Base-by-base conservation (phyloP, 2,888 invertebrate genomes). In the Mesorhabditis belari region DNA sequence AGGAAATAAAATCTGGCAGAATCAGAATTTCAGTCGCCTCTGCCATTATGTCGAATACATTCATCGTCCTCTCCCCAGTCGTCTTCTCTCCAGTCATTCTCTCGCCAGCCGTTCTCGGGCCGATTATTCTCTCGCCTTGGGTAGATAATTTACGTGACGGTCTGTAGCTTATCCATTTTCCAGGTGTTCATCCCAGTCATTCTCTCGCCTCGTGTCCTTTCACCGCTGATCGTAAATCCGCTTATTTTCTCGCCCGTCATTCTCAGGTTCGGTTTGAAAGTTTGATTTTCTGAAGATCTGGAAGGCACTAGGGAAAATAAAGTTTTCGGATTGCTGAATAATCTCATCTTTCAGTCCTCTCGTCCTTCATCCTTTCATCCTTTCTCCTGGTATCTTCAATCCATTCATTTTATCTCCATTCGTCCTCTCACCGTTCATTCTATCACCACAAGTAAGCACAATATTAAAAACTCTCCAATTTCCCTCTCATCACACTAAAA, bases 121-220 rank as follows among this genome's bases (percentile, higher is more conserved):
- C 79, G 5, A 69, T 79, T 54, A 75, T 74, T 58, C 65, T 79
- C 6, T 75, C 74, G 49, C 79, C 79, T 24, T 74, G 76, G 72
- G 67, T 73, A 9, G 12, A 52, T 52, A 12, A 19, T n/a, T n/a
- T 52, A n/a, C 21, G 1, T n/a, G 21, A n/a, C 21, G 12, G 17
- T 12, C 17, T n/a, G 21, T n/a, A n/a, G 12, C 12, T n/a, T 2
- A 17, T 19, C 12, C 1, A 19, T 12, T 17, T 17, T 35, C 21
- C 35, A 55, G 55, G 73, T 73, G 21, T 77, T 77, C 62, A 64
- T 74, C 21, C 77, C 77, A 27, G 61, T 77, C 17, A 64, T 77
- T 19, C 69, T 77, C 26, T 70, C 70, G 59, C 77, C 77, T 71
- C 73, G 77, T 69, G 70, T 74, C 52, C 62, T 76, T 29, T 71